phyloP scores from a whole-genome alignment of 2,888 invertebrate species.

The Tachina lurida region DNA sequence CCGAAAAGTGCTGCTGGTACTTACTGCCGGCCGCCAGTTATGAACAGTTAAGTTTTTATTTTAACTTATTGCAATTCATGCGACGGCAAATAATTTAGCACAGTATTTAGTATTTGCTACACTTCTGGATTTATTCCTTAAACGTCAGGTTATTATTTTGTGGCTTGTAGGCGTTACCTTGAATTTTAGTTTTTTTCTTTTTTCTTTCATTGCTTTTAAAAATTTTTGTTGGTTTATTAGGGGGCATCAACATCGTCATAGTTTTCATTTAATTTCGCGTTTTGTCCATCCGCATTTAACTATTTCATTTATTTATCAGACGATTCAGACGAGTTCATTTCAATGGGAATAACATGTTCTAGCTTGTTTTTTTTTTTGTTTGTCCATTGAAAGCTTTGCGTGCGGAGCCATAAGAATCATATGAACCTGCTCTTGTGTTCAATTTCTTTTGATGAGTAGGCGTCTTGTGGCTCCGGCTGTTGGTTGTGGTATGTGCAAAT shows the following conservation, averaged over 20 bases:
- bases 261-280: slow-evolving; percentile 50
- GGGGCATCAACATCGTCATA: slow-evolving; percentile 53
- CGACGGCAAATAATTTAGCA: neutral
- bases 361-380: neutral
- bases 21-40: slow-evolving; percentile 59
- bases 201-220: slow-evolving; percentile 51
- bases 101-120: slow-evolving; percentile 43
- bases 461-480: slow-evolving; percentile 52
- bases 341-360: neutral
- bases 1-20: slow-evolving; percentile 15
- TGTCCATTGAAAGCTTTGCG: slow-evolving; percentile 40
- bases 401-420: slow-evolving; percentile 22
- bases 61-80: slow-evolving; percentile 28
- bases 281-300: slow-evolving; percentile 34
- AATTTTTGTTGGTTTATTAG: slow-evolving; percentile 68
- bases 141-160: slow-evolving; percentile 29
- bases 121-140: slow-evolving; percentile 61
- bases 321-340: neutral
- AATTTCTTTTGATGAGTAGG: slow-evolving; percentile 70
- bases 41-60: slow-evolving; percentile 61
- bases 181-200: slow-evolving; percentile 49
- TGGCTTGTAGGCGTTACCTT: slow-evolving; percentile 65
- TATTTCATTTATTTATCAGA: slow-evolving; percentile 36
- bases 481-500: slow-evolving; percentile 58
- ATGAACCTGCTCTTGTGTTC: slow-evolving; percentile 65